Evolutionary conservation across 2,113 vertebrate species (phyloP), one percentile per base, ranked within the genome.

Genomic region (Phoenicopterus ruber): DNA sequence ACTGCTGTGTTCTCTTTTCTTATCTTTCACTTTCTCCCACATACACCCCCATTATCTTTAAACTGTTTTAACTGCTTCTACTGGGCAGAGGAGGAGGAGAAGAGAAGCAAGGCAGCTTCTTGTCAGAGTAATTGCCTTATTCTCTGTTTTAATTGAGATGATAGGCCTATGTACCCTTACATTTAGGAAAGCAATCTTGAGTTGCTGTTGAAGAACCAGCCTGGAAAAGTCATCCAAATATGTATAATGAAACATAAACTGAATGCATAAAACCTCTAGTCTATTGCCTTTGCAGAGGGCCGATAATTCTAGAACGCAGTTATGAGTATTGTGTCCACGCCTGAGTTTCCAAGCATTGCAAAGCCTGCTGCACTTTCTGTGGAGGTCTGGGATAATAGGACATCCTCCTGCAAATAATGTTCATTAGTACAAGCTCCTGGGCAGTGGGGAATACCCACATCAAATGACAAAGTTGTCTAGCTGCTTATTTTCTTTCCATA

Each of bases 1-100:
- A 40, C 49, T 83, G 47, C 34, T 44, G 47, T 44, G 25, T 71
- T 88, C 88, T 83, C 49, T 79, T 73, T 74, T n/a, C 59, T 88
- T 82, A 88, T 73, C 69, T 89, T 90, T 79, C 80, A 54, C 79
- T 93, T 86, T 66, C 72, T 86, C 93, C 95, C 91, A 96, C 91
- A 54, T 71, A 78, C 86, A 79, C 70, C 84, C 61, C 47, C 78
- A 20, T 55, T 88, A 61, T 70, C 82, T 87, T 89, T 78, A 47
- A 90, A 74, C 54, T 62, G 62, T 47, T 90, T 93, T 72, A 79
- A 59, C 34, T 79, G 57, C 63, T 95, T 83, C 49, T 42, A 0
- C 67, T 86, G 65, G 89, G 86, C 78, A 90, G 88, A 72, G 58
- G 54, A 92, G 58, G 54, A 92, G 52, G 50, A 88, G 74, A 55